phyloP scores from a whole-genome alignment of 2,797 vertebrate species.

The Nyctalus aviator region DNA sequence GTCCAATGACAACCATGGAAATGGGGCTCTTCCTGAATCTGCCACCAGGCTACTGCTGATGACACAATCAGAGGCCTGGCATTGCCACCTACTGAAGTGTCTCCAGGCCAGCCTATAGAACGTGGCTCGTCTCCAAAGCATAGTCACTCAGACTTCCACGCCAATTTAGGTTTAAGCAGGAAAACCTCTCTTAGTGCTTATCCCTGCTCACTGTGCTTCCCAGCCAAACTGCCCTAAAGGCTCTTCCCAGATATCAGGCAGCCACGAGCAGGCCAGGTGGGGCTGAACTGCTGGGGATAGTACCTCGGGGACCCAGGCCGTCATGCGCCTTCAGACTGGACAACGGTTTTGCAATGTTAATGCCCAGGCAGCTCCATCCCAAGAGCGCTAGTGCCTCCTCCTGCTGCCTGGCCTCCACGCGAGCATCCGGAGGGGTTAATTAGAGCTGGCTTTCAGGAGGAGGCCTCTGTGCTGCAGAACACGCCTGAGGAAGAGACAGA shows the following conservation, averaged over 20 bases:
- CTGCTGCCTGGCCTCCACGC: neutral
- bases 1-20: neutral
- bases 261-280: no score
- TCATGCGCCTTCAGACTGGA: neutral
- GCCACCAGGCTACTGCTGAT: neutral
- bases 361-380: conserved; percentile 56
- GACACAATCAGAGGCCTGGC: neutral
- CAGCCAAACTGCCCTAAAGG: neutral
- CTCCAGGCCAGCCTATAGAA: neutral
- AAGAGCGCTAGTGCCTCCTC: neutral
- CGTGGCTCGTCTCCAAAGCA: neutral
- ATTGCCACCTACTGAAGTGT: neutral
- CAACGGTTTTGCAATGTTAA: neutral
- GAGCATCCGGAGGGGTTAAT: conserved; percentile 47
- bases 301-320: neutral
- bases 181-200: neutral
- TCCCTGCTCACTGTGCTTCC: neutral
- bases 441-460: conserved; percentile 48
- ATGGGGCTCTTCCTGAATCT: neutral
- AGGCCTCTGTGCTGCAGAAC: neutral
- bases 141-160: rapidly evolving
- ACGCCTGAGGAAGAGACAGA: neutral
- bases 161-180: neutral
- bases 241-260: neutral
- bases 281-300: neutral